Evolutionary conservation across 2,113 vertebrate genomes (phyloP), one percentile per base, ranked within the genome.

Genomic region (Patagioenas fasciata): DNA sequence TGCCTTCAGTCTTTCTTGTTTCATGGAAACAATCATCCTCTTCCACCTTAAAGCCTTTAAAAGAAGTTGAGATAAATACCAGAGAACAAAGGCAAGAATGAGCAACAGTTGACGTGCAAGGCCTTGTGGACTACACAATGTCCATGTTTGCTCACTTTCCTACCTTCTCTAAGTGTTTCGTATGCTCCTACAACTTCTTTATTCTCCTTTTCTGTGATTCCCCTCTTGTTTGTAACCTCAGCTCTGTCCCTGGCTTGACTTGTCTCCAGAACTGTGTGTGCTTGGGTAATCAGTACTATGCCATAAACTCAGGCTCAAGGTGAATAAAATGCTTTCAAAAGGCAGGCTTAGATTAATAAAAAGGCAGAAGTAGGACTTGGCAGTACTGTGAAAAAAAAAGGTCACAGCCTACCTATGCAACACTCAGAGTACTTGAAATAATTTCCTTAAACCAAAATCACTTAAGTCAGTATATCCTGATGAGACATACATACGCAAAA

Each of bases 321-420:
- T 91, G 32, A 90, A 83, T 36, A 72, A 92, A 88, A 47, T 48
- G 25, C 12, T 75, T 80, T 74, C 51, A 56, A 61, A 93, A 62
- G 34, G 28, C 5, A 58, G 38, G 25, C 5, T 66, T 0, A 0
- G 18, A 34, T 80, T 85, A 44, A 51, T 58, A 65, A 56, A 90
- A 85, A 83, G 8, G 31, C 10, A 70, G 9, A 13, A 34, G 19
- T 6, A 61, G 31, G 70, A 85, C 25, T 66, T 86, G 42, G 19
- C 16, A 57, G 42, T 32, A 38, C 31, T 69, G 36, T 31, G 34
- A 32, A 19, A 64, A 57, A 61, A 51, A 58, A 58, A 42, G 5
- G 40, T 67, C 62, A 42, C 7, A 74, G 42, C 26, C 21, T 70
- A 36, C 15, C 66, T 61, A 8, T 34, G 61, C 34, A 72, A 38